Evolutionary conservation across 2,888 invertebrate species (phyloP), one percentile per base, ranked within the genome.

Genomic region (Autographa gamma): DNA sequence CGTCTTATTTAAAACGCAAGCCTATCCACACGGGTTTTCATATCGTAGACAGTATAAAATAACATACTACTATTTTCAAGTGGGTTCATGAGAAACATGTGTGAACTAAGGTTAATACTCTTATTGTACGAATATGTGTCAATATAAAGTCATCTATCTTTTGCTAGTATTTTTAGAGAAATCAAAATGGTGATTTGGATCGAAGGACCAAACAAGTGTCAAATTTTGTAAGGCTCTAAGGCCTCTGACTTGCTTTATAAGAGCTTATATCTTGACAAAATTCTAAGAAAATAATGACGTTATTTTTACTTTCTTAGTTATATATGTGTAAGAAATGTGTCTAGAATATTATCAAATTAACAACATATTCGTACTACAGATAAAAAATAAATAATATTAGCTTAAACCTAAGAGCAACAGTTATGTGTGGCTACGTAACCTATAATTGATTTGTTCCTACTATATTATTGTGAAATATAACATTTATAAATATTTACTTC

Each of bases 361-460:
- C 63, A 63, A 66, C 69, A 76, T 38, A 84, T 79, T 76, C 65
- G 60, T 71, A 70, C n/a, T 59, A 61, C n/a, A 73, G 38, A 0
- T 69, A 60, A 67, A 68, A 19, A 79, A 84, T 74, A 74, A 84
- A 81, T 81, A 76, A 71, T 69, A 82, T 64, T 69, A 80, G 7
- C 85, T 82, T 82, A 81, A 3, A 32, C 41, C 73, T 83, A 78
- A 66, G 63, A 74, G 63, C 72, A 62, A 72, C 68, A 64, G 60
- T 66, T 79, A 69, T 61, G 69, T 75, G 82, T 84, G 82, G 71
- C 80, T 61, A 76, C 8, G 16, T 70, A 84, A 69, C 48, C 73
- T 84, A 82, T 71, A 69, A 82, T 82, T 76, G 82, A 79, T 84
- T 82, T 79, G 80, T 79, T 82, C 81, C 83, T 84, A 82, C 56